A percentile compares a stretch with the other conserved stretches of the same genome.
phyloP scores from a whole-genome alignment of 2,113 vertebrate genomes.

The Spea bombifrons region DNA sequence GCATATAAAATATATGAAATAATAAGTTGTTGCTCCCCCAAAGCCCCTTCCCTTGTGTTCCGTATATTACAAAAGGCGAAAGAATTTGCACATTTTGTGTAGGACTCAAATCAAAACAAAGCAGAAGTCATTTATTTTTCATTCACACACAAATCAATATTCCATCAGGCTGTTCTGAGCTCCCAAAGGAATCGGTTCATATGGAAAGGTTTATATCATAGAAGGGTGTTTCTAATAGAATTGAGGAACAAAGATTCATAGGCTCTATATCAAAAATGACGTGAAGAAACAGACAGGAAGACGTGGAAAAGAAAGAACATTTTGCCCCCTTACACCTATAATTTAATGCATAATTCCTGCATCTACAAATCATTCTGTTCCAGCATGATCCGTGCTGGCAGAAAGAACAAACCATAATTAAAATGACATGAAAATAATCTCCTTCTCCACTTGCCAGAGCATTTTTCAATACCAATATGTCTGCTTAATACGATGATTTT shows the following conservation, averaged over 20 bases:
- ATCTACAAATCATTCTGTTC: neutral
- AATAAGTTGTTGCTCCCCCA: neutral
- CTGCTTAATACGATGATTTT: neutral
- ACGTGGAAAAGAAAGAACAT: neutral
- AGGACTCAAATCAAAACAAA: slow-evolving; percentile 24
- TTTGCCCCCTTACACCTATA: neutral
- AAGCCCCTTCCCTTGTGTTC: neutral
- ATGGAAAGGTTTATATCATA: slow-evolving; percentile 46
- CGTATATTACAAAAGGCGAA: neutral
- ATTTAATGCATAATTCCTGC: neutral
- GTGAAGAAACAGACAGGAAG: slow-evolving; percentile 1
- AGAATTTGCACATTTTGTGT: slow-evolving; percentile 31
- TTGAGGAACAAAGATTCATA: slow-evolving; percentile 19
- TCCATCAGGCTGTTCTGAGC: slow-evolving; percentile 42
- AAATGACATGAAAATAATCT: slow-evolving; percentile 2
- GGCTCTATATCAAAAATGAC: slow-evolving; percentile 39
- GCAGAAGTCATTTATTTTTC: slow-evolving; percentile 44
- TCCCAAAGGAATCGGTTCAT: slow-evolving; percentile 39
- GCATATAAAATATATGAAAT: neutral
- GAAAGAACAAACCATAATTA: slow-evolving; percentile 2
- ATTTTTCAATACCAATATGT: slow-evolving; percentile 14
- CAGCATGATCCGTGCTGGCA: neutral
- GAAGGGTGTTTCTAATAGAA: slow-evolving; percentile 45
- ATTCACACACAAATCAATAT: slow-evolving; percentile 48
- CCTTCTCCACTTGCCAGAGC: slow-evolving; percentile 14